A percentile compares a stretch with the other conserved stretches of the same genome.
Conservation (phyloP, 2,113 vertebrate species). For the Empidonax traillii region DNA sequence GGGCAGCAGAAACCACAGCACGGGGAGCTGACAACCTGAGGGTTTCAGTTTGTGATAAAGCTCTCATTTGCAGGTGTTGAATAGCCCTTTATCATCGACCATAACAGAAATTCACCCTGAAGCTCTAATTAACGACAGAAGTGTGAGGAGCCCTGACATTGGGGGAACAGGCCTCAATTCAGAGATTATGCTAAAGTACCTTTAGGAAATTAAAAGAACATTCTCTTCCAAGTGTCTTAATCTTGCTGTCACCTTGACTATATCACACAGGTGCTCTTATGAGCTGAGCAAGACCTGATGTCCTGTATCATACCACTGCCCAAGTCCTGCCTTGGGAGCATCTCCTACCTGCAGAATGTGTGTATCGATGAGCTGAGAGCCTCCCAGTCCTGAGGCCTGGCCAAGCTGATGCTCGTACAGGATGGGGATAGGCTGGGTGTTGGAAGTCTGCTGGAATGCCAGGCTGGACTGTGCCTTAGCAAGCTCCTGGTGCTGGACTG, state of each 20-base stretch:
- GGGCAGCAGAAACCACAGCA: neutral
- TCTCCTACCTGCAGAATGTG: constrained; percentile 90
- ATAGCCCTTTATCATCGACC: neutral
- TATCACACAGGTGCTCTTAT: neutral
- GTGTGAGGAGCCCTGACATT: neutral
- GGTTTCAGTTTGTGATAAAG: neutral
- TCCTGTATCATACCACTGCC: neutral
- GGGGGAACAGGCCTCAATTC: neutral
- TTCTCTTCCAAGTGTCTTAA: neutral
- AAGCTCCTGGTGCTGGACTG: constrained; percentile 91
- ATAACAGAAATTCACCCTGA: neutral
- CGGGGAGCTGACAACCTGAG: neutral
- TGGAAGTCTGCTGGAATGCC: constrained; percentile 96
- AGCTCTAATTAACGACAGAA: neutral
- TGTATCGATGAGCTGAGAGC: constrained; percentile 95
- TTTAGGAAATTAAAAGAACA: neutral
- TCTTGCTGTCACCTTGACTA: neutral
- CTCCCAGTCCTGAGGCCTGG: constrained; percentile 92
- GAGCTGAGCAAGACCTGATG: neutral
- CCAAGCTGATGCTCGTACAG: constrained; percentile 94
- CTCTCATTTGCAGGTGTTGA: neutral
- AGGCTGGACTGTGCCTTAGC: constrained; percentile 93
- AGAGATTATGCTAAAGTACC: neutral
- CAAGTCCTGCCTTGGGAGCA: neutral
- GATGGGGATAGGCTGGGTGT: constrained; percentile 94